Conservation (phyloP, 2,888 invertebrate species). For the Caenorhabditis drosophilae region DNA sequence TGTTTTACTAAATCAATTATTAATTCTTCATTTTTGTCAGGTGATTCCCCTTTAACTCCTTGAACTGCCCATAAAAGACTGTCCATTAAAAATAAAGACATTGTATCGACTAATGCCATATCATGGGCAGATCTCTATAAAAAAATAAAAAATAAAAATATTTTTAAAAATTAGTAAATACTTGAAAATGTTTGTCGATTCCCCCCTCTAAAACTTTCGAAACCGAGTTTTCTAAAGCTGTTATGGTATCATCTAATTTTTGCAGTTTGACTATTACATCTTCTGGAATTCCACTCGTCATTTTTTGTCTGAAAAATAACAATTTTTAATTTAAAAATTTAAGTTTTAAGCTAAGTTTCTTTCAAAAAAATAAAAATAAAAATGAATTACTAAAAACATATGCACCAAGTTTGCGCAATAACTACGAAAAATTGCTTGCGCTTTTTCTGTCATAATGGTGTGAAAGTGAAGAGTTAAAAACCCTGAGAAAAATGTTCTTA, state of each 20-base stretch:
- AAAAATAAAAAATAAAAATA: not conserved
- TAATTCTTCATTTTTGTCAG: conserved; percentile 33
- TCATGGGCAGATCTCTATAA: conserved; percentile 31
- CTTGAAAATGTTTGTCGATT: conserved; percentile 32
- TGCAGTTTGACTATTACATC: conserved; percentile 24
- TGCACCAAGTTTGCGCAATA: too few species aligned
- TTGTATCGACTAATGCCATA: conserved; percentile 32
- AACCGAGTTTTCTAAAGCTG: conserved; percentile 24
- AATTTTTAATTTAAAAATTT: too few species aligned
- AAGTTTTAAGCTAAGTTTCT: too few species aligned
- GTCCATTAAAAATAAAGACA: conserved; percentile 32
- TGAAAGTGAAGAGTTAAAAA: too few species aligned
- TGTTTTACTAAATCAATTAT: conserved; percentile 22
- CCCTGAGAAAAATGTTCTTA: too few species aligned
- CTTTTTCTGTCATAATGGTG: too few species aligned
- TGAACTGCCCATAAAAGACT: conserved; percentile 28
- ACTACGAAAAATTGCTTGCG: too few species aligned
- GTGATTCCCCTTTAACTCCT: conserved; percentile 21
- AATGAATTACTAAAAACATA: too few species aligned
- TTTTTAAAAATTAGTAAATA: not conserved
- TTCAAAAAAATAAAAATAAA: too few species aligned
- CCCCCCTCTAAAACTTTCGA: conserved; percentile 27
- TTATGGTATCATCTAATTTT: conserved; percentile 19
- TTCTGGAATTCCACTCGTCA: conserved; percentile 10
- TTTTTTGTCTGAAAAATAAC: too few species aligned